A percentile compares a stretch with the other conserved stretches of the same genome.
Conservation (phyloP, 2,797 vertebrate species). For the Crax fasciolata region DNA sequence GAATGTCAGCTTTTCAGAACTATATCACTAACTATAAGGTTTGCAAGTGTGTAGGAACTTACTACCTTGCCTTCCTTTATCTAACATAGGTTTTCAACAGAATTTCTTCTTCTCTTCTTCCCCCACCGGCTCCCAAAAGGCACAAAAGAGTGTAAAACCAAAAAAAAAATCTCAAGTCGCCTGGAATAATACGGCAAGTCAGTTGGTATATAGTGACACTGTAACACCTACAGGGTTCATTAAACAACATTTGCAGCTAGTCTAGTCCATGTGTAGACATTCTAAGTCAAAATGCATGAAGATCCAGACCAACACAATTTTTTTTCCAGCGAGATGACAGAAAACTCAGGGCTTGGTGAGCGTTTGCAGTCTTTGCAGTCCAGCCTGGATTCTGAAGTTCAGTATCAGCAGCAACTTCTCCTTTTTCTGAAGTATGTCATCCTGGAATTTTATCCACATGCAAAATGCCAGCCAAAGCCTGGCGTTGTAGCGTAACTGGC, state of each 20-base stretch:
- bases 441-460: not conserved
- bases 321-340: not conserved
- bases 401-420: not conserved
- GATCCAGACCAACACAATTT: not conserved
- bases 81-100: not conserved
- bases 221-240: not conserved
- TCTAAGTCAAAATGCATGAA: not conserved
- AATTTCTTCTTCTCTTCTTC: not conserved
- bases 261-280: not conserved
- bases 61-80: not conserved
- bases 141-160: not conserved
- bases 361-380: not conserved
- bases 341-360: not conserved
- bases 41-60: not conserved
- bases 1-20: not conserved
- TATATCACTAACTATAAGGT: not conserved
- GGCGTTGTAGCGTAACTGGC: not conserved
- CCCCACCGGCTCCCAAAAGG: accelerated
- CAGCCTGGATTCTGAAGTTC: not conserved
- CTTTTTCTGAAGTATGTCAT: not conserved
- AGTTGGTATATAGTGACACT: not conserved
- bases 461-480: not conserved
- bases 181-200: not conserved
- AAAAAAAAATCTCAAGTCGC: not conserved
- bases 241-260: not conserved